phyloP scores from a whole-genome alignment of 2,888 invertebrate species.

The Pelosia muscerda region DNA sequence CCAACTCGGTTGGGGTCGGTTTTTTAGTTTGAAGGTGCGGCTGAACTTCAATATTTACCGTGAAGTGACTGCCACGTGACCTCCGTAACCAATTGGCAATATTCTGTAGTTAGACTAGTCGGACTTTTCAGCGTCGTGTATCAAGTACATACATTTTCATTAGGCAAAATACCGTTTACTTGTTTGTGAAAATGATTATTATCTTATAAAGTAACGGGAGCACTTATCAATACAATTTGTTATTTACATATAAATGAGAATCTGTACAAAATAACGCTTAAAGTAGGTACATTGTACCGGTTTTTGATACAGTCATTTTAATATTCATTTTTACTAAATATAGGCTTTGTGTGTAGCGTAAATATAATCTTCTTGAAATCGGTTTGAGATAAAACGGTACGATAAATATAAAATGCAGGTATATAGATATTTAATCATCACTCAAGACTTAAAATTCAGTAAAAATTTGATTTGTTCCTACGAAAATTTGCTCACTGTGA shows the following conservation, averaged over 20 bases:
- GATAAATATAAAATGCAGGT: background rate
- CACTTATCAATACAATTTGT: slow-evolving; percentile 21
- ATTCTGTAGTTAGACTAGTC: too few species aligned
- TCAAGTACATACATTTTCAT: background rate
- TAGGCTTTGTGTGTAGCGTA: background rate
- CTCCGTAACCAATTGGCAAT: too few species aligned
- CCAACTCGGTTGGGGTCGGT: too few species aligned
- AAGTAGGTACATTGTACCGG: background rate
- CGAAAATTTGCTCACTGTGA: too few species aligned
- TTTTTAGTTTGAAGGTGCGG: too few species aligned
- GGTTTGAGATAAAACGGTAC: background rate
- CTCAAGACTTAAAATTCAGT: background rate
- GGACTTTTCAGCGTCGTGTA: too few species aligned
- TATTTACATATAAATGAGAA: slow-evolving; percentile 23
- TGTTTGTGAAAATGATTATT: slow-evolving; percentile 9
- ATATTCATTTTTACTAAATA: background rate
- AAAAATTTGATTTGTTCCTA: background rate
- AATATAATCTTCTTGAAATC: background rate
- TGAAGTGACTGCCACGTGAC: too few species aligned
- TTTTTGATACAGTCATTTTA: background rate
- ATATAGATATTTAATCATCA: background rate
- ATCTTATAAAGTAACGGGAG: slow-evolving; percentile 11
- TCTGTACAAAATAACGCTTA: slow-evolving; percentile 6
- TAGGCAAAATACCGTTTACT: background rate
- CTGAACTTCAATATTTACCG: too few species aligned